Evolutionary conservation across 2,113 vertebrate genomes (phyloP).

Genomic region (Lynx canadensis): DNA sequence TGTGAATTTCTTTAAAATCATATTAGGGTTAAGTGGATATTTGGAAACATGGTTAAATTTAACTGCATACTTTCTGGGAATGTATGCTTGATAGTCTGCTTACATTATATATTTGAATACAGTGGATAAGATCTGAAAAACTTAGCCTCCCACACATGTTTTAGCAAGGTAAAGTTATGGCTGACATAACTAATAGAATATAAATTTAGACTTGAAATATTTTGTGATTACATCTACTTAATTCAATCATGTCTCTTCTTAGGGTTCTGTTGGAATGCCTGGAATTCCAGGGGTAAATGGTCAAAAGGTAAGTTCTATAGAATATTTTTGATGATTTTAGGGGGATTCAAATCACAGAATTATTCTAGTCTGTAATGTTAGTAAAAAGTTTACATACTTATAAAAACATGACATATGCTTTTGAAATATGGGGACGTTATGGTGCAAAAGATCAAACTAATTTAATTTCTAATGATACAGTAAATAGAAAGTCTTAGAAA

Average conservation of each 20-base stretch:
- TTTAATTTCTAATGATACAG: constrained; percentile 33
- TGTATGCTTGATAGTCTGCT: neutral
- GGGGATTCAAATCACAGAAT: neutral
- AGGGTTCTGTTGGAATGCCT: constrained; percentile 93
- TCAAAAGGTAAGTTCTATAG: constrained; percentile 90
- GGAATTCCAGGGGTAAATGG: constrained; percentile 93
- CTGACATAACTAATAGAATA: neutral
- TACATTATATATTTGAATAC: neutral
- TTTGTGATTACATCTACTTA: constrained; percentile 55
- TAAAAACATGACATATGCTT: neutral
- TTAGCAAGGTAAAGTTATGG: neutral
- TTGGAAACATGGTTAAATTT: constrained; percentile 44
- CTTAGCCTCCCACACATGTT: neutral
- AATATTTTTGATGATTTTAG: constrained; percentile 16
- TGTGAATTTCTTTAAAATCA: neutral
- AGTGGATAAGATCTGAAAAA: constrained; percentile 1
- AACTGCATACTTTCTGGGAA: constrained; percentile 44
- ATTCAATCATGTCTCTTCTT: constrained; percentile 55
- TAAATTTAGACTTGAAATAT: constrained; percentile 66
- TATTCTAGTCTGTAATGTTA: neutral
- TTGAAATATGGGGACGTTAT: neutral
- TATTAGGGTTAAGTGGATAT: neutral
- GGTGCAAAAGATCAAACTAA: neutral
- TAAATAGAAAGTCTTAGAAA: neutral
- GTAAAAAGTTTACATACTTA: neutral